Conservation (phyloP, 2,113 vertebrate species). For the Merops nubicus region DNA sequence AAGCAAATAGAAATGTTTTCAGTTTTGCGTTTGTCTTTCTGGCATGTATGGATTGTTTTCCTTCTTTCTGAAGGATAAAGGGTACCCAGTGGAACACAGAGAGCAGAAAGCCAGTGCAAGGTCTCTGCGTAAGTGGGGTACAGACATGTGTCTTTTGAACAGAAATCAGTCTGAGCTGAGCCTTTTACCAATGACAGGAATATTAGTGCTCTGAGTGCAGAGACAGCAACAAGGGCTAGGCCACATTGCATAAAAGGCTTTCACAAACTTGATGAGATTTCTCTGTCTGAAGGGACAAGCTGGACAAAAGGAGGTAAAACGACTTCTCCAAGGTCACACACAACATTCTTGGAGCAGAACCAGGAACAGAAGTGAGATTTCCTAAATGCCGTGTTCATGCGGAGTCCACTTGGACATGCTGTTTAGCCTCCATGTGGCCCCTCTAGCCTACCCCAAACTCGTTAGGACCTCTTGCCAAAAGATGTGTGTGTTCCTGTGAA, state of each 20-base stretch:
- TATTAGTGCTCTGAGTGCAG: not conserved
- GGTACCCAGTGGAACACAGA: not conserved
- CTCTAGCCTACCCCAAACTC: not conserved
- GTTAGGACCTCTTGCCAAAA: not conserved
- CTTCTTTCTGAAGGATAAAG: conserved; percentile 20
- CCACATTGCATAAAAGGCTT: not conserved
- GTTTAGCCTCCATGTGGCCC: not conserved
- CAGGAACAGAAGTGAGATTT: not conserved
- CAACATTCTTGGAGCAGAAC: not conserved
- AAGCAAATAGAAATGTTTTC: conserved; percentile 12
- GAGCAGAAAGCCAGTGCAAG: not conserved
- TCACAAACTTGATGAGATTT: not conserved
- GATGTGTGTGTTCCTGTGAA: not conserved
- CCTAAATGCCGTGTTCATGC: not conserved
- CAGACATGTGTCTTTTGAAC: not conserved
- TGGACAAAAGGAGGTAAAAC: not conserved
- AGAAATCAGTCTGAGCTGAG: not conserved
- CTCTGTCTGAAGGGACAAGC: not conserved
- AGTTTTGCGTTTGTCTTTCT: conserved; percentile 33
- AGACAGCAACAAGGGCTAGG: not conserved
- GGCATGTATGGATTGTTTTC: conserved; percentile 9
- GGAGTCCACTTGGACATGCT: not conserved
- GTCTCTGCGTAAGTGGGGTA: not conserved
- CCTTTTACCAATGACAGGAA: not conserved
- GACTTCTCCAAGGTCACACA: not conserved